Conservation (phyloP, 2,888 invertebrate genomes). For the Lepeophtheirus nordmannii region DNA sequence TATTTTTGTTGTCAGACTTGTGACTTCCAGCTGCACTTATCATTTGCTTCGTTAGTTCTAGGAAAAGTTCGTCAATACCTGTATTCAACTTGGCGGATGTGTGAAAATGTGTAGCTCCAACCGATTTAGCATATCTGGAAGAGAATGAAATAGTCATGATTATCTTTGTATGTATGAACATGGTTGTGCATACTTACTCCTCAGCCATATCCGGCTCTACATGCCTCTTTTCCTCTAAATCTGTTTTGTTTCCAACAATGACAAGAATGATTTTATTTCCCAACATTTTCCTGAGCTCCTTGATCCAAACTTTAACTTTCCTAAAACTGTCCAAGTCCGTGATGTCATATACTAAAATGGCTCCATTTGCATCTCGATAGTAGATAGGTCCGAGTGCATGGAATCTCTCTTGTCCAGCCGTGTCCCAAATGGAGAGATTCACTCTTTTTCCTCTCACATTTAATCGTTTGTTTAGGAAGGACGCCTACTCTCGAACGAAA, state of each 20-base stretch:
- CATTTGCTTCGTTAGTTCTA: conserved; percentile 64
- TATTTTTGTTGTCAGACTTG: conserved; percentile 29
- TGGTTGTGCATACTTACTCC: conserved; percentile 46
- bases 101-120: conserved; percentile 78
- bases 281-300: conserved; percentile 85
- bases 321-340: conserved; percentile 91
- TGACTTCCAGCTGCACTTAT: conserved; percentile 37
- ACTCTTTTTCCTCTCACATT: conserved; percentile 73
- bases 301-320: conserved; percentile 96
- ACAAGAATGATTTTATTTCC: conserved; percentile 77
- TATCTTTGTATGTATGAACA: neutral
- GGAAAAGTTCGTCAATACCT: conserved; percentile 78
- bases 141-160: conserved; percentile 26
- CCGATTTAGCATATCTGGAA: conserved; percentile 67
- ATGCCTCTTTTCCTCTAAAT: conserved; percentile 75
- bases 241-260: conserved; percentile 93
- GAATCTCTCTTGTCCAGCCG: conserved; percentile 91
- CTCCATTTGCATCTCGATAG: conserved; percentile 91
- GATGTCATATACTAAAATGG: conserved; percentile 91
- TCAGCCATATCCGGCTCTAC: conserved; percentile 71
- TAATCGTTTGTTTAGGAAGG: conserved; percentile 83
- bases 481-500: conserved; percentile 50
- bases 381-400: conserved; percentile 96
- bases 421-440: conserved; percentile 92
- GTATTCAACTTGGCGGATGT: conserved; percentile 83